phyloP scores from a whole-genome alignment of 2,113 vertebrate genomes.

The Turdus rufiventris region DNA sequence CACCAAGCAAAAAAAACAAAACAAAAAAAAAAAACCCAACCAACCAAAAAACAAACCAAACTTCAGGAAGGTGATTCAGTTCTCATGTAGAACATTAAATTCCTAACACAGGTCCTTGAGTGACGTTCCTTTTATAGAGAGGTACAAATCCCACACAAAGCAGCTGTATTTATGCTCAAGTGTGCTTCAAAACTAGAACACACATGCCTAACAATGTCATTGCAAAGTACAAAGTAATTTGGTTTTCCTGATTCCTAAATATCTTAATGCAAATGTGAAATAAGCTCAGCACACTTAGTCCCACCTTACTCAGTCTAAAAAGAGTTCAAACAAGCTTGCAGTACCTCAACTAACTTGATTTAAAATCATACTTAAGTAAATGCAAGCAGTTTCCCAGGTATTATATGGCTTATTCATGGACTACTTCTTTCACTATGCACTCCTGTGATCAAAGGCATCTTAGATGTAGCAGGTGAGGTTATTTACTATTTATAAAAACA shows the following conservation, averaged over 20 bases:
- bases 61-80: not conserved
- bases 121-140: not conserved
- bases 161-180: not conserved
- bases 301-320: not conserved
- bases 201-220: not conserved
- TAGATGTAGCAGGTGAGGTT: not conserved
- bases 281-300: not conserved
- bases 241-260: not conserved
- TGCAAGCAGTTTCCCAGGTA: not conserved
- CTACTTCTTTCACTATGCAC: not conserved
- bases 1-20: not conserved
- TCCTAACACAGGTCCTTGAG: not conserved
- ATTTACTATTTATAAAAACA: not conserved
- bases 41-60: not conserved
- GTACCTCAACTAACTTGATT: not conserved
- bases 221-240: not conserved
- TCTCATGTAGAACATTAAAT: not conserved
- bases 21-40: not conserved
- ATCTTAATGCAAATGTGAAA: not conserved
- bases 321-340: not conserved
- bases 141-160: not conserved
- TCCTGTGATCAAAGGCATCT: not conserved
- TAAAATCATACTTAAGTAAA: conserved; percentile 7
- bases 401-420: not conserved
- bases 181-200: not conserved